Evolutionary conservation across 2,797 vertebrate species (phyloP).

Genomic region (Synaphobranchus kaupii): DNA sequence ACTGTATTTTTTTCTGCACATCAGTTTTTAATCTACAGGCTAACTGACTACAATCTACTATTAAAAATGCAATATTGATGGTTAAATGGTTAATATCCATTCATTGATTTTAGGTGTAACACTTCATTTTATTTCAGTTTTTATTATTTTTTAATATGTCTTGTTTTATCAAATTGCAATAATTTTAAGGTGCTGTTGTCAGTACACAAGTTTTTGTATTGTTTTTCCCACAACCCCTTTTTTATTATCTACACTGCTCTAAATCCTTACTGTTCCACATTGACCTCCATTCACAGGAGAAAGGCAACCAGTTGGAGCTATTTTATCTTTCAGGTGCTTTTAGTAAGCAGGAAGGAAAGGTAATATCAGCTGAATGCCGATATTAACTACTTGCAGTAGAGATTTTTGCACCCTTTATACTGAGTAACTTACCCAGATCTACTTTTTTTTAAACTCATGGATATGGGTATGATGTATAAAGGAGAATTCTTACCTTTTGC

Average conservation of each 20-base stretch:
- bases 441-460: neutral
- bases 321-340: conserved; percentile 31
- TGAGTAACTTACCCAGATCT: neutral
- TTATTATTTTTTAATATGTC: neutral
- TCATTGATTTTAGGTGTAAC: neutral
- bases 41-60: neutral
- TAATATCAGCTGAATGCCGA: neutral
- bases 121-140: conserved; percentile 15
- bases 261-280: conserved; percentile 13
- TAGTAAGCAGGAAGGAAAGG: neutral
- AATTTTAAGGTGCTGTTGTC: neutral
- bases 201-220: neutral
- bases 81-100: neutral
- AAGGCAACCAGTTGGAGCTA: conserved; percentile 1
- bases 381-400: neutral
- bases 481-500: no score
- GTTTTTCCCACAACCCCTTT: neutral
- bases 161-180: neutral
- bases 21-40: neutral
- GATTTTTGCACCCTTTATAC: neutral
- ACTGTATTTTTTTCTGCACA: neutral
- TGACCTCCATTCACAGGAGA: conserved; percentile 20
- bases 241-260: neutral
- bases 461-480: neutral
- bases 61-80: neutral